Base-by-base conservation (phyloP, 2,888 invertebrate species). In the Abscondita cerata region DNA sequence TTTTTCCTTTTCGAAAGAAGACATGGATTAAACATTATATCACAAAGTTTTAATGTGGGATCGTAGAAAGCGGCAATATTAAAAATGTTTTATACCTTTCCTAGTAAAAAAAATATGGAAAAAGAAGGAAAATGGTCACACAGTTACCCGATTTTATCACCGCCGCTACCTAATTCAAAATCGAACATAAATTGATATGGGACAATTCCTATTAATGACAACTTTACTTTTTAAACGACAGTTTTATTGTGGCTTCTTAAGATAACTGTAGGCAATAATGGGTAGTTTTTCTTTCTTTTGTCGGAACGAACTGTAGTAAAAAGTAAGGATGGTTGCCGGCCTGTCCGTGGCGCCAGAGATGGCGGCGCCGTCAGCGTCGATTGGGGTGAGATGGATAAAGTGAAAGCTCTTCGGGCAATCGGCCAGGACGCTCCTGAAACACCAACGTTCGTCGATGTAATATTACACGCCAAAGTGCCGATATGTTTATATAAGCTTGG, bases 261-360 rank as follows among this genome's bases (percentile, higher is more conserved):
- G 80, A 80, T 80, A 80, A 80, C 80, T 78, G 79, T 80, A 79
- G 79, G 79, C 79, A 80, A 80, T 80, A 80, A 80, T 80, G 79
- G 80, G 77, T 76, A 77, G 80, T 78, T 80, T 79, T 78, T 78
- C 79, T 77, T 78, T 75, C 78, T 75, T 76, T 77, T 75, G 76
- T 76, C 74, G 75, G 73, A 70, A 72, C 70, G 69, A 75, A 75
- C 72, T 71, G 76, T 73, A 74, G 77, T 78, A 79, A 79, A 79
- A 79, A 79, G 78, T 78, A 76, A 78, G 78, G 76, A 78, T 76
- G 77, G 74, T 76, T 77, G 74, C 74, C 71, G 75, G 70, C 73
- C 73, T 72, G 73, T 69, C 69, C 69, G 74, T 74, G 79, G 78
- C 79, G 79, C 78, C 79, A 76, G 72, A 66, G 70, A 63, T 72